Evolutionary conservation across 2,113 vertebrate species (phyloP).

Genomic region (Pelvicachromis taeniatus): DNA sequence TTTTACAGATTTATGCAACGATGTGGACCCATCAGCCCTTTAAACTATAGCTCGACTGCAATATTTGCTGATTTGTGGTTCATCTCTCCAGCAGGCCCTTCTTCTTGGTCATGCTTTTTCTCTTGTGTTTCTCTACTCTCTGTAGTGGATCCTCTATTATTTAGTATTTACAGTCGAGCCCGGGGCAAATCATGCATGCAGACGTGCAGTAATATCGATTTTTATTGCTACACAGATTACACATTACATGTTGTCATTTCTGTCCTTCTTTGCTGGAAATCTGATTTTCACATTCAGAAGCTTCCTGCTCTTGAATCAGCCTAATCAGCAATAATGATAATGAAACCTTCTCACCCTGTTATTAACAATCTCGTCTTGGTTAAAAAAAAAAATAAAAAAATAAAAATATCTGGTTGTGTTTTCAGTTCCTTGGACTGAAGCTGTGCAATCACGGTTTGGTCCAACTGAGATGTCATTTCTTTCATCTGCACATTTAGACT

Average conservation of each 20-base stretch:
- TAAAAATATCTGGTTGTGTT: background rate
- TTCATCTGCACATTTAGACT: background rate
- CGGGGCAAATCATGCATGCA: background rate
- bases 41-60: background rate
- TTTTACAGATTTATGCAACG: background rate
- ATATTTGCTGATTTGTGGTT: background rate
- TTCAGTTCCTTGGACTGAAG: background rate
- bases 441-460: background rate
- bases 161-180: background rate
- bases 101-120: background rate
- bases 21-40: background rate
- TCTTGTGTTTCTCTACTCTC: background rate
- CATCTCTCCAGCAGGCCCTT: background rate
- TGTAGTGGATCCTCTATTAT: background rate
- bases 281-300: background rate
- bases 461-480: background rate
- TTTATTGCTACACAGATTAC: background rate
- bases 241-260: background rate
- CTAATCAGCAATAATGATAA: background rate
- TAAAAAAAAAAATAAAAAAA: background rate
- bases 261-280: background rate
- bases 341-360: background rate
- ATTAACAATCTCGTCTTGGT: background rate
- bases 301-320: background rate
- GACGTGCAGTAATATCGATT: background rate